Percentiles rank a stretch among this genome's conserved stretches.
Evolutionary conservation across 2,888 invertebrate species (phyloP).

Genomic region (Cephus pygmeus): DNA sequence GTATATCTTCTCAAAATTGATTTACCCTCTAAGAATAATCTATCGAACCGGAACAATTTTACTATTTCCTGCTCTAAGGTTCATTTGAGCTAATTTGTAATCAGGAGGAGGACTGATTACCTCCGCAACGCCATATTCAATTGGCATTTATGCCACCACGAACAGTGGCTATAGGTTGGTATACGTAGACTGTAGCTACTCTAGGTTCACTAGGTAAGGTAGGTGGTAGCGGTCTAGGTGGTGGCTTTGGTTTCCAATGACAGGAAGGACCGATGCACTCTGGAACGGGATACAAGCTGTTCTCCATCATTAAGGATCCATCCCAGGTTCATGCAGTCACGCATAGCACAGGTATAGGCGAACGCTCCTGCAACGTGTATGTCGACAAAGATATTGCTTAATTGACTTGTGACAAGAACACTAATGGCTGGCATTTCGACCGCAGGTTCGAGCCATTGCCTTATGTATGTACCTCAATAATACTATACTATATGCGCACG

Average conservation of each 20-base stretch:
- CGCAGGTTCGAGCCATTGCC: not conserved
- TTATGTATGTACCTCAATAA: not conserved
- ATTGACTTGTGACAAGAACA: not conserved
- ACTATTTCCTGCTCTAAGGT: slow-evolving; percentile 10
- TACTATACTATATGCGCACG: not conserved
- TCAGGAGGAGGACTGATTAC: slow-evolving; percentile 14
- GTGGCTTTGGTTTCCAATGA: too few species aligned
- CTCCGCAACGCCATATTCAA: slow-evolving; percentile 7
- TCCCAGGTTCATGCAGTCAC: not conserved
- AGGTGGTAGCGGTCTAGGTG: not conserved
- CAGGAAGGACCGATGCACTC: too few species aligned
- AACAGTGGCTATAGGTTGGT: not conserved
- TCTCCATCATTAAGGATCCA: not conserved
- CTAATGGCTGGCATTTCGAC: not conserved
- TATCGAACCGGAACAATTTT: slow-evolving; percentile 7
- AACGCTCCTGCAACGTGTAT: not conserved
- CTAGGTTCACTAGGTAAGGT: not conserved
- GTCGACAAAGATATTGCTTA: not conserved
- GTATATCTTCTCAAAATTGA: not conserved
- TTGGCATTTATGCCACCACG: slow-evolving; percentile 1
- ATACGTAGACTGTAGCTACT: not conserved
- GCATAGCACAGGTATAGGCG: not conserved
- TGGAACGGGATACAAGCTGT: too few species aligned
- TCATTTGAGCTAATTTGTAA: slow-evolving; percentile 12
- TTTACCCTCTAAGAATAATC: not conserved